A percentile compares a stretch with the other conserved stretches of the same genome.
These are phyloP conservation scores for Oopsacas minuta DNA, from an alignment of 37 sponge, comb jelly and placozoan genomes.

Conservation along the genomic window DNA sequence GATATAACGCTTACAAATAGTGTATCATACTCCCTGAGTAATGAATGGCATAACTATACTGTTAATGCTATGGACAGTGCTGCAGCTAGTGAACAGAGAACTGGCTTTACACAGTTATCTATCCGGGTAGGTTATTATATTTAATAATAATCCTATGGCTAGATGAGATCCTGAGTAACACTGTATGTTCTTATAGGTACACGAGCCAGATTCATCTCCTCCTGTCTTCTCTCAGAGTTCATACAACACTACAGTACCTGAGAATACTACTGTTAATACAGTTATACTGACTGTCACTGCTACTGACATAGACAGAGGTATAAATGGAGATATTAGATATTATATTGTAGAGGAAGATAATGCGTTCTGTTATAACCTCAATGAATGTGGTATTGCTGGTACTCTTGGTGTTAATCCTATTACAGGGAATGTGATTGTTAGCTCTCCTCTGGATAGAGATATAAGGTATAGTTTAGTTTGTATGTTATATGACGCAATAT, in stretches of 20 bases:
- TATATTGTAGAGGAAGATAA: not conserved
- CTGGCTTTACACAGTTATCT: not conserved
- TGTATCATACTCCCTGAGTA: not conserved
- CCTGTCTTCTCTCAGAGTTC: not conserved
- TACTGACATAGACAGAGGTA: not conserved
- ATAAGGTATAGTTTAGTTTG: not conserved
- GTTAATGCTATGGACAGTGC: not conserved
- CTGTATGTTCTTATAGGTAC: too few relatives aligned
- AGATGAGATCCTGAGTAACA: too few relatives aligned
- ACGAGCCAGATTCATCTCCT: not conserved
- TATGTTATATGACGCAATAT: not conserved
- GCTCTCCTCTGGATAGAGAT: not conserved
- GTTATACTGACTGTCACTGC: not conserved
- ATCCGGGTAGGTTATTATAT: not conserved
- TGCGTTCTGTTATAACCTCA: not conserved
- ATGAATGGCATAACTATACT: conserved; percentile 7
- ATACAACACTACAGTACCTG: not conserved
- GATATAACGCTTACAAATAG: not conserved
- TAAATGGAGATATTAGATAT: not conserved
- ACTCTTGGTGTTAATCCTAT: not conserved
- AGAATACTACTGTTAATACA: not conserved
- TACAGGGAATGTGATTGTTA: not conserved
- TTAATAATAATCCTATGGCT: not conserved
- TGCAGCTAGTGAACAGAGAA: not conserved
- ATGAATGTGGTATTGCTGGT: not conserved